phyloP scores from a whole-genome alignment of 2,113 vertebrate species.

The Channa maculata region DNA sequence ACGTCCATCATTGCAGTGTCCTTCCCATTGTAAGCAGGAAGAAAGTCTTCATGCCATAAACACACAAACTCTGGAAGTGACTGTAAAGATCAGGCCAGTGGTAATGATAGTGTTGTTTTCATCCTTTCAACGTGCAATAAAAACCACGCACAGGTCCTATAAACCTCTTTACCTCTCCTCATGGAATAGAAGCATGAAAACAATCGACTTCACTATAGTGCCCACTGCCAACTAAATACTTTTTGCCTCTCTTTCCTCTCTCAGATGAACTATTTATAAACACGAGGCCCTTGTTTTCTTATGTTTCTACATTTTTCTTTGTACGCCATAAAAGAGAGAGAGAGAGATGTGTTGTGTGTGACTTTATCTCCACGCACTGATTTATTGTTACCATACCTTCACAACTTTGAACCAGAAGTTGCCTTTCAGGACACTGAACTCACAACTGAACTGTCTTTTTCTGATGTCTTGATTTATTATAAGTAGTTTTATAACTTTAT shows the following conservation, averaged over 20 bases:
- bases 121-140: slow-evolving; percentile 7
- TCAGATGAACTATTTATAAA: slow-evolving; percentile 42
- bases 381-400: too few relatives aligned
- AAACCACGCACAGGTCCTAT: not conserved
- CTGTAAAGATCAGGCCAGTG: not conserved
- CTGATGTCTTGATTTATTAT: too few relatives aligned
- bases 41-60: not conserved
- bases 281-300: slow-evolving; percentile 27
- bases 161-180: slow-evolving; percentile 4
- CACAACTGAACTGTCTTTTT: too few relatives aligned
- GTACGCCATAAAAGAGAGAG: not conserved
- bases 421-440: too few relatives aligned
- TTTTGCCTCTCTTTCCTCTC: slow-evolving; percentile 11
- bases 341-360: slow-evolving; percentile 11
- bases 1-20: too few relatives aligned
- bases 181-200: slow-evolving; percentile 12
- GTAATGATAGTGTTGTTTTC: slow-evolving; percentile 6
- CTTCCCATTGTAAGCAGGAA: not conserved
- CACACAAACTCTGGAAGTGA: not conserved
- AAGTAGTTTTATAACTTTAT: too few relatives aligned
- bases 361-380: slow-evolving; percentile 12
- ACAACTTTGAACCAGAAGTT: too few relatives aligned
- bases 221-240: not conserved
- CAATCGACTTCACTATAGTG: slow-evolving; percentile 17
- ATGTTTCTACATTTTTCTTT: too few relatives aligned